These are phyloP conservation scores for Rambutsinella grinnellia DNA, from an alignment of 2,888 invertebrate genomes.

Conservation along the genomic window DNA sequence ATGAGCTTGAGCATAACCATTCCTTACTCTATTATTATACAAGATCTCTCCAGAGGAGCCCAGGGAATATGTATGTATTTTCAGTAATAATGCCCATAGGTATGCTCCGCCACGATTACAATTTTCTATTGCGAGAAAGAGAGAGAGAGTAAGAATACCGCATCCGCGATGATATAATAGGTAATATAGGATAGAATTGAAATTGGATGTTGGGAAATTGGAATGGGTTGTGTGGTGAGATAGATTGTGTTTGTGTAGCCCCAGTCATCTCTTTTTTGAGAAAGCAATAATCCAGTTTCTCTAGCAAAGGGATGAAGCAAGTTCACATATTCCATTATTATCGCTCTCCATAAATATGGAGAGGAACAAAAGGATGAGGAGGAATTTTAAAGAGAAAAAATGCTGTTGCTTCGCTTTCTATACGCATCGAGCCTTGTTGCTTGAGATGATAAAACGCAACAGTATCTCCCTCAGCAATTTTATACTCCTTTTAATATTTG, in stretches of 20 bases:
- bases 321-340: too few relatives aligned
- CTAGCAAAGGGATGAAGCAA: too few relatives aligned
- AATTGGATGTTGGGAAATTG: conserved; percentile 58
- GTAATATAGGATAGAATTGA: conserved; percentile 55
- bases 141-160: conserved; percentile 50
- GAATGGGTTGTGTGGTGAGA: conserved; percentile 51
- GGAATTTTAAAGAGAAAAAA: too few relatives aligned
- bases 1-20: too few relatives aligned
- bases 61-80: conserved; percentile 23
- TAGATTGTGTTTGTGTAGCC: conserved; percentile 18
- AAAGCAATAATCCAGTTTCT: neutral
- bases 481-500: too few relatives aligned
- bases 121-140: conserved; percentile 56
- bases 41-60: neutral
- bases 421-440: too few relatives aligned
- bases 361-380: too few relatives aligned
- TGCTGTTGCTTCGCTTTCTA: too few relatives aligned
- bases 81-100: conserved; percentile 58
- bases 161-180: conserved; percentile 53
- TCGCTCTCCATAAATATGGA: too few relatives aligned
- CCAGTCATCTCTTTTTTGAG: neutral
- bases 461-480: conserved; percentile 27
- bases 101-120: conserved; percentile 55
- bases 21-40: neutral
- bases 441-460: conserved; percentile 35